These are phyloP conservation scores for Drosophila tani DNA, from an alignment of 1,140 invertebrate genomes.

Conservation along the genomic window DNA sequence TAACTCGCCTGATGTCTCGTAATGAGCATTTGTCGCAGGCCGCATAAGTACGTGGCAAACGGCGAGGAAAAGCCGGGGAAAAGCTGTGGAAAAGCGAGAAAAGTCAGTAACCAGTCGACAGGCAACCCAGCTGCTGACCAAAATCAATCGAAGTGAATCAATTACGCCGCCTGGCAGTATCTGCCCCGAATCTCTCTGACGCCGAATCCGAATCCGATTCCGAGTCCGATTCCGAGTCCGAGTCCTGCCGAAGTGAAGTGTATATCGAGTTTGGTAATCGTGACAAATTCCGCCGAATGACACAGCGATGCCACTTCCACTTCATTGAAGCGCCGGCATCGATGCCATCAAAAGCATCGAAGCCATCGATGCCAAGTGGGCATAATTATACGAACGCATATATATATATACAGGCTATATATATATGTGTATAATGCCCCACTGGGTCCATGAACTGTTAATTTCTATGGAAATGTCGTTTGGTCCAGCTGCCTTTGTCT, in stretches of 20 bases:
- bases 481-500: conserved; percentile 20
- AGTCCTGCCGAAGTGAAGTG: conserved; percentile 20
- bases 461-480: conserved; percentile 66
- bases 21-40: conserved; percentile 57
- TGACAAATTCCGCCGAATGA: conserved; percentile 69
- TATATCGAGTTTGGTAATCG: conserved; percentile 59
- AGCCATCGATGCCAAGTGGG: conserved; percentile 54
- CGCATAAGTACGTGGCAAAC: conserved; percentile 48
- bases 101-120: conserved; percentile 37
- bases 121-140: conserved; percentile 29
- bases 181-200: not conserved
- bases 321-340: conserved; percentile 68
- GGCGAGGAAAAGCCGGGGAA: not conserved
- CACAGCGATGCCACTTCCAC: conserved; percentile 63
- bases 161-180: conserved; percentile 67
- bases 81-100: conserved; percentile 14
- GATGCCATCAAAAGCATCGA: conserved; percentile 35
- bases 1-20: conserved; percentile 46
- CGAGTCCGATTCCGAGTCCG: not conserved
- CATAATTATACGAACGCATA: conserved; percentile 63
- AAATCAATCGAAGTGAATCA: conserved; percentile 81
- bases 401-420: not conserved
- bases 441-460: conserved; percentile 73
- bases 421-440: conserved; percentile 4
- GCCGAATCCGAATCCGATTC: not conserved